Conservation (phyloP, 1,140 invertebrate species). For the Hestina assimilis region DNA sequence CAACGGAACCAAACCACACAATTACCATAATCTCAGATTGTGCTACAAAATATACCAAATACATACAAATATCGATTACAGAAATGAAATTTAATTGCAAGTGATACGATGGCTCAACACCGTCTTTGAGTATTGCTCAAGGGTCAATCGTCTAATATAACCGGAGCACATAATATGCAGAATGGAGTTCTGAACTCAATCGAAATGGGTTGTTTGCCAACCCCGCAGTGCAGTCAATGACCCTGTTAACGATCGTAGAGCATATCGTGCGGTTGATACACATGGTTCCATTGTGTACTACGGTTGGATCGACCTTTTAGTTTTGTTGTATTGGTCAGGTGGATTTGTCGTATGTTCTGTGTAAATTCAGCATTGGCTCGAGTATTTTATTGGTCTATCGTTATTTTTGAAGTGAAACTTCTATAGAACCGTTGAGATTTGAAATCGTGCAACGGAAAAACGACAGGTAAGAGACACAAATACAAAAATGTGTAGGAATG, state of each 20-base stretch:
- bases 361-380: too few relatives aligned
- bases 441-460: too few relatives aligned
- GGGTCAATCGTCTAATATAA: slow-evolving; percentile 3
- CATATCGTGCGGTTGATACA: slow-evolving; percentile 33
- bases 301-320: neutral
- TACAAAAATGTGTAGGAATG: too few relatives aligned
- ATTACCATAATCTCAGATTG: too few relatives aligned
- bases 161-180: slow-evolving; percentile 31
- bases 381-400: too few relatives aligned
- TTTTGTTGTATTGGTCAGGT: neutral
- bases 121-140: neutral
- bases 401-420: too few relatives aligned
- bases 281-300: slow-evolving; percentile 4
- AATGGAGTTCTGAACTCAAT: slow-evolving; percentile 37
- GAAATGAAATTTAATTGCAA: neutral
- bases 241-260: slow-evolving; percentile 46
- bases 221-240: slow-evolving; percentile 44
- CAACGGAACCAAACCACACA: too few relatives aligned
- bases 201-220: slow-evolving; percentile 40
- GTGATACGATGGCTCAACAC: neutral
- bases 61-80: too few relatives aligned
- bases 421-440: too few relatives aligned
- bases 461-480: too few relatives aligned
- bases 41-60: too few relatives aligned
- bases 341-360: too few relatives aligned